Evolutionary conservation across 2,888 invertebrate genomes (phyloP).

Genomic region (Habroteleia sp.): DNA sequence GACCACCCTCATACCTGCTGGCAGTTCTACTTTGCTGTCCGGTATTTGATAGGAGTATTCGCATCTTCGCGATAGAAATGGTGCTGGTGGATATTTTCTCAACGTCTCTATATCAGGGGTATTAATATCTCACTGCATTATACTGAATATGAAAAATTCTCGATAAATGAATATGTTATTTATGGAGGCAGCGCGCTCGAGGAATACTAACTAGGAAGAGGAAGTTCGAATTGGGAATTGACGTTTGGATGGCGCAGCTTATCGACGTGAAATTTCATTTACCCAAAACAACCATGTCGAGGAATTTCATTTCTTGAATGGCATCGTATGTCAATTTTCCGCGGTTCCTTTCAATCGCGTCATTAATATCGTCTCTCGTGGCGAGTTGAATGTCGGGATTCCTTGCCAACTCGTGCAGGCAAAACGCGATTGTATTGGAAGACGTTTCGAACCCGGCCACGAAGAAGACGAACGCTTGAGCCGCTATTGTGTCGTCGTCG

Average conservation of each 20-base stretch:
- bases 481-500: slow-evolving; percentile 76
- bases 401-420: slow-evolving; percentile 76
- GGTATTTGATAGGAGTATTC: slow-evolving; percentile 82
- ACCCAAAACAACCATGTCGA: slow-evolving; percentile 77
- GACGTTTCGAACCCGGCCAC: slow-evolving; percentile 79
- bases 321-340: slow-evolving; percentile 77
- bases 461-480: slow-evolving; percentile 79
- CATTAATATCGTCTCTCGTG: slow-evolving; percentile 73
- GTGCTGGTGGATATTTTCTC: slow-evolving; percentile 84
- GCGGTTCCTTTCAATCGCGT: slow-evolving; percentile 68
- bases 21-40: slow-evolving; percentile 81
- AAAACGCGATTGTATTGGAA: slow-evolving; percentile 77
- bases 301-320: slow-evolving; percentile 78
- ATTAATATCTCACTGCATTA: slow-evolving; percentile 47
- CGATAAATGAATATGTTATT: slow-evolving; percentile 44
- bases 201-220: slow-evolving; percentile 28
- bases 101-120: slow-evolving; percentile 82
- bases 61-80: slow-evolving; percentile 82
- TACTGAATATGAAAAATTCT: slow-evolving; percentile 52
- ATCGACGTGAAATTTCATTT: slow-evolving; percentile 51
- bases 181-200: slow-evolving; percentile 1
- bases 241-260: slow-evolving; percentile 9
- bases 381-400: slow-evolving; percentile 75
- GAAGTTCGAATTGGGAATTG: slow-evolving; percentile 2
- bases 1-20: slow-evolving; percentile 82